A percentile compares a stretch with the other conserved stretches of the same genome.
Evolutionary conservation across 2,113 vertebrate species (phyloP).

Genomic region (Macaca nemestrina): DNA sequence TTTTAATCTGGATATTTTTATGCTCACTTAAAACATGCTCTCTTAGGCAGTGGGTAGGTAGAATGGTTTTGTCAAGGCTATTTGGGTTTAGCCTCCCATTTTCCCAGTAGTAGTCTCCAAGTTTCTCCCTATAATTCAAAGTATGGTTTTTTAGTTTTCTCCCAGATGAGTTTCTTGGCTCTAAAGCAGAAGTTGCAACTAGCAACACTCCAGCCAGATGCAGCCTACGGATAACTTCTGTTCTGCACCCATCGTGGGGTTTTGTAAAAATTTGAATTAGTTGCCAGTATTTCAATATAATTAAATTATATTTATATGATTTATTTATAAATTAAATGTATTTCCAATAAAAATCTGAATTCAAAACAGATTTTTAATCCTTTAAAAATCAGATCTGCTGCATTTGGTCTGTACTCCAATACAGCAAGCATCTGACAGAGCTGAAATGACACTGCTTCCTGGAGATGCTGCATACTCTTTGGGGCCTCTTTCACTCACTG

Average conservation of each 20-base stretch:
- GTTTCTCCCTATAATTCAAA: conserved; percentile 8
- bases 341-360: background rate
- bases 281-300: conserved; percentile 23
- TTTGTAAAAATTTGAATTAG: background rate
- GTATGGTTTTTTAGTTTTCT: background rate
- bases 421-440: background rate
- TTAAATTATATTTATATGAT: no score
- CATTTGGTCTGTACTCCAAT: background rate
- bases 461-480: background rate
- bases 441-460: background rate
- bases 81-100: background rate
- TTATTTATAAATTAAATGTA: background rate
- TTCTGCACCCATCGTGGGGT: background rate
- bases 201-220: background rate
- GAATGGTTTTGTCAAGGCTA: background rate
- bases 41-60: background rate
- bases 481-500: background rate
- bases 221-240: background rate
- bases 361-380: background rate
- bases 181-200: conserved; percentile 1
- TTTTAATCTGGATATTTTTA: background rate
- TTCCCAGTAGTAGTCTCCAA: background rate
- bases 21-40: background rate
- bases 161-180: conserved; percentile 10
- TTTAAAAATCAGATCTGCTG: background rate